Evolutionary conservation across 2,797 vertebrate genomes (phyloP), one percentile per base, ranked within the genome.

Genomic region (Lithobates pipiens): DNA sequence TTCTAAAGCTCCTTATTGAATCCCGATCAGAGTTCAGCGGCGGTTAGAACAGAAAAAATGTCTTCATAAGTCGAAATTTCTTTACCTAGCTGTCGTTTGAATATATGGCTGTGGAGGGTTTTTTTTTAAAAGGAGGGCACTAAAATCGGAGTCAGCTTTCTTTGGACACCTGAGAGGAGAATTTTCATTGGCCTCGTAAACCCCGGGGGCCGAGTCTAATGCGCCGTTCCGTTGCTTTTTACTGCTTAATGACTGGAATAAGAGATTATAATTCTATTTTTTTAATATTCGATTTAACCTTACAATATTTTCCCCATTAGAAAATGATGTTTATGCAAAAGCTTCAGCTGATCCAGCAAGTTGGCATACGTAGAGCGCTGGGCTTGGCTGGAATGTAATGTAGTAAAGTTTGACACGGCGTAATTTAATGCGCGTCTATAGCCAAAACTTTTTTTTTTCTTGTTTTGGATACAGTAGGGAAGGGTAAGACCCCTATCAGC

Each of bases 161-260:
- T 9, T 21, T 61, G 77, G 46, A 84, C 83, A 78, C 44, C 80
- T 18, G 27, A 50, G 75, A 63, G 65, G 82, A 46, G 80, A 57
- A 57, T 29, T 88, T 84, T 84, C 69, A 85, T 84, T 84, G 83
- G 34, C 16, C 16, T 77, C 72, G 75, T 86, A 86, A 88, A 85
- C 29, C 15, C 23, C n/a, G n/a, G 29, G 15, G 46, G 71, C 85
- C 13, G 10, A 63, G 46, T 34, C 68, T 88, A 82, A 82, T 84
- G 77, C 34, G 39, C 61, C 54, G 69, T 77, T 85, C 84, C 74
- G 74, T 76, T 50, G 57, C 76, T 70, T 77, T 77, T 72, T 82
- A 86, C 71, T 18, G 76, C 68, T 23, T 86, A 81, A 81, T 82
- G 68, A 85, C 44, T 36, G 34, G 21, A 77, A 76, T 76, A 80